phyloP scores from a whole-genome alignment of 2,888 invertebrate genomes.

The Nudaria mundana region DNA sequence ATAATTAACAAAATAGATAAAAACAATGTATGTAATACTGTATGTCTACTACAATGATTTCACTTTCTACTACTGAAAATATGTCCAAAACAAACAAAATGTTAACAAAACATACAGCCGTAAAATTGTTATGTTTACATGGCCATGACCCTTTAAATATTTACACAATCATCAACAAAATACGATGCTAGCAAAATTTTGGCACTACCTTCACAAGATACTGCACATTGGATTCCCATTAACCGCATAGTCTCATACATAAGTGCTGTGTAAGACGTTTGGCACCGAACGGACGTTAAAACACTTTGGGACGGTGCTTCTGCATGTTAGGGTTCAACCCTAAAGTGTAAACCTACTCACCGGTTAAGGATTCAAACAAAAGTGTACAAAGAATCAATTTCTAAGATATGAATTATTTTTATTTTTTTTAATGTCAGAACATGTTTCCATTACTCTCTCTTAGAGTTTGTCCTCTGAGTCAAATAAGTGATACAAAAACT shows the following conservation, averaged over 20 bases:
- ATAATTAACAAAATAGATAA: no score
- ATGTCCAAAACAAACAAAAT: no score
- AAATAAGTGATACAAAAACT: no score
- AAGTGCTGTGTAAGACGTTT: conserved; percentile 19
- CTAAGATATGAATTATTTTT: neutral
- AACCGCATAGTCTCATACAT: conserved; percentile 15
- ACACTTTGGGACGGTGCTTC: conserved; percentile 10
- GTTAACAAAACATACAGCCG: no score
- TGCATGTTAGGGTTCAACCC: conserved; percentile 6
- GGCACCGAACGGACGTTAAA: conserved; percentile 13
- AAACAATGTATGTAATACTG: no score
- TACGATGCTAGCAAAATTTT: conserved; percentile 14
- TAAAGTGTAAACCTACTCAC: conserved; percentile 1
- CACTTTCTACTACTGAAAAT: no score
- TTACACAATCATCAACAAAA: conserved; percentile 7
- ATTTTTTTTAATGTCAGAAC: no score
- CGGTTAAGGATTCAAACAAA: conserved; percentile 1
- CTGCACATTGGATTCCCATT: conserved; percentile 17
- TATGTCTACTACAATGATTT: no score
- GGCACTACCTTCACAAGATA: conserved; percentile 16
- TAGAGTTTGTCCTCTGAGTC: no score
- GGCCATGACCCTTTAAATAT: no score
- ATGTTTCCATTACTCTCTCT: no score
- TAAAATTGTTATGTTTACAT: no score
- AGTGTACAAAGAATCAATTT: neutral